Evolutionary conservation across 2,113 vertebrate species (phyloP).

Genomic region (Prinia subflava): DNA sequence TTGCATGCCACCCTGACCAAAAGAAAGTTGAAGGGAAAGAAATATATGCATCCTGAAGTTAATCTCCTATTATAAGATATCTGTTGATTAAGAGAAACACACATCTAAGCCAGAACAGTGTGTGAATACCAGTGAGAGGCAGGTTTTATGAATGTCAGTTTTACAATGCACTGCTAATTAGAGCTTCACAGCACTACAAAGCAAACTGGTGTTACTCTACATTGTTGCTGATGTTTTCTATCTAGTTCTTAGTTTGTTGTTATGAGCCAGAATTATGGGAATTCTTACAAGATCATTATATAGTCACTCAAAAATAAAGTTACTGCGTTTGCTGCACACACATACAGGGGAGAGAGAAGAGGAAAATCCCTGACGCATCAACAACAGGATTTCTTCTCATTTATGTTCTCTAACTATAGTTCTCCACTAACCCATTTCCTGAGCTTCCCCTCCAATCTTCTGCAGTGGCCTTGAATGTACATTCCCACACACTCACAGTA

Average conservation of each 20-base stretch:
- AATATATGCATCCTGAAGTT: background rate
- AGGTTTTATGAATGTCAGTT: background rate
- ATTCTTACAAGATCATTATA: background rate
- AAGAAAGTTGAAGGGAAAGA: background rate
- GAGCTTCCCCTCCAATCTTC: background rate
- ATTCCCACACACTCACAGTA: background rate
- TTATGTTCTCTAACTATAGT: background rate
- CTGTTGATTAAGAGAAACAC: background rate
- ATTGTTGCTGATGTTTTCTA: background rate
- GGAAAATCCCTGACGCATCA: background rate
- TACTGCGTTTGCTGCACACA: background rate
- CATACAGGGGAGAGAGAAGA: background rate
- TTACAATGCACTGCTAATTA: constrained; percentile 1
- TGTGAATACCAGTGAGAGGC: background rate
- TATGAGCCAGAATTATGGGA: background rate
- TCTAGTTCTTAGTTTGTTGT: background rate
- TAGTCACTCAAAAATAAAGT: background rate
- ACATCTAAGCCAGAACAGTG: background rate
- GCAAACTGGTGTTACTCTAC: background rate
- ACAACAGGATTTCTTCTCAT: background rate
- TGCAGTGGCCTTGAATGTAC: background rate
- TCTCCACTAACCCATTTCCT: background rate
- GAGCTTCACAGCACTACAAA: background rate
- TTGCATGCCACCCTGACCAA: background rate
- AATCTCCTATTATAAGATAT: background rate